Conservation (phyloP, 1,140 invertebrate species). For the Dinoponera quadriceps region DNA sequence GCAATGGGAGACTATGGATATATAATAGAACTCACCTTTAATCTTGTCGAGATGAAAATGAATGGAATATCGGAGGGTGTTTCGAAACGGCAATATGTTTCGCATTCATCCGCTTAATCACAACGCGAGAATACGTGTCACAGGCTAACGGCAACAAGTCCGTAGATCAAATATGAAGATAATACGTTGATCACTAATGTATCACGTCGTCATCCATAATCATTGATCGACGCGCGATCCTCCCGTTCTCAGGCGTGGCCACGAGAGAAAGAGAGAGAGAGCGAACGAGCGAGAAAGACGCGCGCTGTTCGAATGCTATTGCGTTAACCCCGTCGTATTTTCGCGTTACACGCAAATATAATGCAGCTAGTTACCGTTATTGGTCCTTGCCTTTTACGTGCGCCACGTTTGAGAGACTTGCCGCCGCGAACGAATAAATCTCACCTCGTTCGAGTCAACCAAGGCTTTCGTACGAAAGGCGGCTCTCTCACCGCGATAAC, state of each 20-base stretch:
- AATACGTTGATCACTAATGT: slow-evolving; percentile 54
- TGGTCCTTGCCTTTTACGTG: slow-evolving; percentile 36
- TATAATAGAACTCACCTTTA: slow-evolving; percentile 53
- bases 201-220: slow-evolving; percentile 52
- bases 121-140: slow-evolving; percentile 11
- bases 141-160: slow-evolving; percentile 43
- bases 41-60: slow-evolving; percentile 37
- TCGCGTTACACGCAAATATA: slow-evolving; percentile 33
- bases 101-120: slow-evolving; percentile 44
- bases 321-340: slow-evolving; percentile 39
- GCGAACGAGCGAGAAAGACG: too few relatives aligned
- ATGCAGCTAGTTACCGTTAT: slow-evolving; percentile 43
- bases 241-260: slow-evolving; percentile 25
- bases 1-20: background rate
- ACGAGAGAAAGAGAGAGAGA: background rate
- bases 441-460: slow-evolving; percentile 21
- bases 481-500: slow-evolving; percentile 30
- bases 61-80: slow-evolving; percentile 25
- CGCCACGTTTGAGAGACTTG: slow-evolving; percentile 1
- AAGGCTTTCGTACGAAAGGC: slow-evolving; percentile 9
- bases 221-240: slow-evolving; percentile 49
- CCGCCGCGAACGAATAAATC: slow-evolving; percentile 39
- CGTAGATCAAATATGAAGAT: slow-evolving; percentile 50
- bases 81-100: slow-evolving; percentile 51
- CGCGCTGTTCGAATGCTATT: slow-evolving; percentile 14